A percentile compares a stretch with the other conserved stretches of the same genome.
Evolutionary conservation across 2,888 invertebrate species (phyloP).

Genomic region (Blomia tropicalis): DNA sequence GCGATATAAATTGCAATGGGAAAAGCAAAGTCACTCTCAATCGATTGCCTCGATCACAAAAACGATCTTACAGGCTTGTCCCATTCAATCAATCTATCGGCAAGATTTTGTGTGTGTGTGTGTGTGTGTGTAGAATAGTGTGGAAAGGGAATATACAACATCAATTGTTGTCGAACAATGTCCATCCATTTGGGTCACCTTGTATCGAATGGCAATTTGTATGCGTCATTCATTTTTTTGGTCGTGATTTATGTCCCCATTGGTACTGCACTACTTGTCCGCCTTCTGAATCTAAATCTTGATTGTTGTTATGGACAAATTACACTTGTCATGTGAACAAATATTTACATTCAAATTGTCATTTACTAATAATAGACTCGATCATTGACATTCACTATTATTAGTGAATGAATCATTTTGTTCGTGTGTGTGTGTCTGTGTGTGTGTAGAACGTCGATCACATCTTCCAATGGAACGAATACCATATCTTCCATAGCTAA

Average conservation of each 20-base stretch:
- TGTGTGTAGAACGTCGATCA: too few relatives aligned
- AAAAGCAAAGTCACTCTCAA: neutral
- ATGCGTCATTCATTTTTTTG: too few relatives aligned
- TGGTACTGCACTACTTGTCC: neutral
- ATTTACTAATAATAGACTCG: slow-evolving; percentile 10
- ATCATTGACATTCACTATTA: neutral
- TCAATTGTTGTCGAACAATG: neutral
- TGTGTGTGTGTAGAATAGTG: neutral
- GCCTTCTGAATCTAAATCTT: neutral
- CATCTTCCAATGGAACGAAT: too few relatives aligned
- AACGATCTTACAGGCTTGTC: neutral
- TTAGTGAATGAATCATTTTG: too few relatives aligned
- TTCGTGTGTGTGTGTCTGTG: too few relatives aligned
- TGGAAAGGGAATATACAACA: neutral
- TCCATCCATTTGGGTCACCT: slow-evolving; percentile 3
- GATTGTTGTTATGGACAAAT: neutral
- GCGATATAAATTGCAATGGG: too few relatives aligned
- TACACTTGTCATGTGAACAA: slow-evolving; percentile 6
- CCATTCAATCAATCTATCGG: neutral
- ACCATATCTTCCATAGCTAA: too few relatives aligned
- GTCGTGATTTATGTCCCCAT: too few relatives aligned
- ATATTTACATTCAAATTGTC: slow-evolving; percentile 11
- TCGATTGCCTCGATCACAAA: neutral
- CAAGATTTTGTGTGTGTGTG: neutral
- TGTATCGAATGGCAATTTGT: neutral